These are phyloP conservation scores for Caenorhabditis brenneri DNA, from an alignment of 1,140 invertebrate species.

Conservation along the genomic window DNA sequence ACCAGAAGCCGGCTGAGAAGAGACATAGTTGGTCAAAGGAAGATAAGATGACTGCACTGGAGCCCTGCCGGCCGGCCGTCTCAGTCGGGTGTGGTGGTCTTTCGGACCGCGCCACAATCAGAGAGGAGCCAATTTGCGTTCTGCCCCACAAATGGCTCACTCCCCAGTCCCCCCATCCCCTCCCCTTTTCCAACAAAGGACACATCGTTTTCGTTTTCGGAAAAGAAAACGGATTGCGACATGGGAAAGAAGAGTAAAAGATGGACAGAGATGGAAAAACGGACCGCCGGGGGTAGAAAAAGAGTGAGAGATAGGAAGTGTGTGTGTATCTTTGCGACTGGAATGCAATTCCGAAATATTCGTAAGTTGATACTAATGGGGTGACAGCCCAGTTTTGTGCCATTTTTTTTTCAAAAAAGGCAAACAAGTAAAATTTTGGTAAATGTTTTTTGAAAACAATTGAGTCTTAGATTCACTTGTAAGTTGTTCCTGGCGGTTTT, in stretches of 20 bases:
- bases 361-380: constrained; percentile 24
- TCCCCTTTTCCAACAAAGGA: neutral
- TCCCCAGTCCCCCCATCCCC: neutral
- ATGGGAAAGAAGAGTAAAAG: constrained; percentile 25
- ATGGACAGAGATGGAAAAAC: constrained; percentile 29
- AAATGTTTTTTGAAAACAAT: no score
- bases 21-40: constrained; percentile 37
- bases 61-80: neutral
- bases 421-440: no score
- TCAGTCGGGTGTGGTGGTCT: neutral
- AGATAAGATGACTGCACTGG: constrained; percentile 24
- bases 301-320: neutral
- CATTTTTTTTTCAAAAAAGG: no score
- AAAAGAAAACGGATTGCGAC: constrained; percentile 42
- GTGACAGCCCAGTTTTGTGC: neutral
- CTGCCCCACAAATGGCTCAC: constrained; percentile 38
- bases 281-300: neutral
- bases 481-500: no score
- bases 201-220: constrained; percentile 42
- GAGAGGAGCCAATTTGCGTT: constrained; percentile 40
- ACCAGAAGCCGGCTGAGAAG: neutral
- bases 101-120: constrained; percentile 29
- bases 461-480: no score
- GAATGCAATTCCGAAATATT: constrained; percentile 28
- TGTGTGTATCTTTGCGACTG: constrained; percentile 8